Percentiles rank a stretch among this genome's conserved stretches.
Conservation (phyloP, 2,888 invertebrate species). For the Serripes groenlandicus region DNA sequence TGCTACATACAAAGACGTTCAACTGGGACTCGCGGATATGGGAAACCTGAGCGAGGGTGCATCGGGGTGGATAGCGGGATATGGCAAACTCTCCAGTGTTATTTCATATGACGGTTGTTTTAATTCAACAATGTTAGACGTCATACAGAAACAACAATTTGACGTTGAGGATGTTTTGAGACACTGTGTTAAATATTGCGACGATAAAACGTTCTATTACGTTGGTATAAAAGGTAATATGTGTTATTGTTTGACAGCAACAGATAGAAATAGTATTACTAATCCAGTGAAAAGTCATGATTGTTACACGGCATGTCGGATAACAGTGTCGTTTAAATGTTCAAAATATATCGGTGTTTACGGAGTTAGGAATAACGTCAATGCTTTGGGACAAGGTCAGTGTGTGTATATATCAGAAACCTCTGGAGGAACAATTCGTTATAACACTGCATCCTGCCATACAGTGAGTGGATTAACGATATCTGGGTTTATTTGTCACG, state of each 20-base stretch:
- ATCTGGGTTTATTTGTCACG: neutral
- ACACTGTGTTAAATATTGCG: neutral
- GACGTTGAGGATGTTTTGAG: neutral
- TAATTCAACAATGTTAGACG: neutral
- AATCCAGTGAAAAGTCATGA: neutral
- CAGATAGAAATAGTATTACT: neutral
- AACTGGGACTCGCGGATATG: neutral
- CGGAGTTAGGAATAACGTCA: neutral
- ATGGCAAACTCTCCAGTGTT: neutral
- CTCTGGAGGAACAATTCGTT: neutral
- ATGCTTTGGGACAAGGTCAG: neutral
- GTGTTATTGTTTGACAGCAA: neutral
- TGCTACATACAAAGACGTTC: slow-evolving; percentile 5
- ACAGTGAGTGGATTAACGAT: neutral
- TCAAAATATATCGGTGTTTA: neutral
- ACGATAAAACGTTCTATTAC: neutral
- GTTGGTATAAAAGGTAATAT: neutral
- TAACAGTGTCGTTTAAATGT: neutral
- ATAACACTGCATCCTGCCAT: neutral
- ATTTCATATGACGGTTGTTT: neutral
- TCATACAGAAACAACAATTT: neutral
- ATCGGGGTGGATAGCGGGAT: neutral
- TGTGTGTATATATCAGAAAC: neutral
- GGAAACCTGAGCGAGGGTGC: neutral
- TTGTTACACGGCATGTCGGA: neutral